phyloP scores from a whole-genome alignment of 1,140 invertebrate genomes.

The Oscheius sp. region DNA sequence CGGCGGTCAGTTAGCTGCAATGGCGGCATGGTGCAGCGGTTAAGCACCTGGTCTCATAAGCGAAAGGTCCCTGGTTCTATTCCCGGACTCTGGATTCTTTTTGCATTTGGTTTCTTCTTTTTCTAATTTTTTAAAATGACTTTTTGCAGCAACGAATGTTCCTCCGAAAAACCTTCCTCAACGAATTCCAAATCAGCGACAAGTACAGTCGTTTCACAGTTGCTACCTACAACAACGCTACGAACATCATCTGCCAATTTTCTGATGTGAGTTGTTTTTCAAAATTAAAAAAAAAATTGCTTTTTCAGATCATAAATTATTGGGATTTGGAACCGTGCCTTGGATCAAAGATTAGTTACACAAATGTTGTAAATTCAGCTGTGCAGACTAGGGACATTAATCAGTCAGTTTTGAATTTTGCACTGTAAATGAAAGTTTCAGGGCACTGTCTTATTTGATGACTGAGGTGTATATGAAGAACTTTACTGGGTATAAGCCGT shows the following conservation, averaged over 20 bases:
- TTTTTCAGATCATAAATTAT: conserved; percentile 11
- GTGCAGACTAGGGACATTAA: not conserved
- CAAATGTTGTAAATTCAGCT: not conserved
- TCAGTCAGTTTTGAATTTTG: too few relatives aligned
- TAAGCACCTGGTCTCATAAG: too few relatives aligned
- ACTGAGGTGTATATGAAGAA: not conserved
- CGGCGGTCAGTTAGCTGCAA: too few relatives aligned
- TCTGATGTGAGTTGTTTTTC: too few relatives aligned
- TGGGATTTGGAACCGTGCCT: conserved; percentile 14
- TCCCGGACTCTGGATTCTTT: too few relatives aligned
- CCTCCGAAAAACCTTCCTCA: conserved; percentile 15
- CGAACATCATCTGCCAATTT: not conserved
- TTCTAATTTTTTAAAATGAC: not conserved
- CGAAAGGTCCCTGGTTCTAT: too few relatives aligned
- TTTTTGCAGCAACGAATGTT: not conserved
- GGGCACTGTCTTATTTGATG: not conserved
- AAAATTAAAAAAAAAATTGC: too few relatives aligned
- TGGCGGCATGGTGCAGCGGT: too few relatives aligned
- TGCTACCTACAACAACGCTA: conserved; percentile 10
- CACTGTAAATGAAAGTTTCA: too few relatives aligned
- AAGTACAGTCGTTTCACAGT: not conserved
- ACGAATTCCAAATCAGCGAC: conserved; percentile 10
- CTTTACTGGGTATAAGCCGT: conserved; percentile 11
- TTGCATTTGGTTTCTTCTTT: too few relatives aligned
- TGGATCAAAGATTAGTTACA: conserved; percentile 1